phyloP scores from a whole-genome alignment of 2,113 vertebrate genomes.

The Muntiacus muntjak region DNA sequence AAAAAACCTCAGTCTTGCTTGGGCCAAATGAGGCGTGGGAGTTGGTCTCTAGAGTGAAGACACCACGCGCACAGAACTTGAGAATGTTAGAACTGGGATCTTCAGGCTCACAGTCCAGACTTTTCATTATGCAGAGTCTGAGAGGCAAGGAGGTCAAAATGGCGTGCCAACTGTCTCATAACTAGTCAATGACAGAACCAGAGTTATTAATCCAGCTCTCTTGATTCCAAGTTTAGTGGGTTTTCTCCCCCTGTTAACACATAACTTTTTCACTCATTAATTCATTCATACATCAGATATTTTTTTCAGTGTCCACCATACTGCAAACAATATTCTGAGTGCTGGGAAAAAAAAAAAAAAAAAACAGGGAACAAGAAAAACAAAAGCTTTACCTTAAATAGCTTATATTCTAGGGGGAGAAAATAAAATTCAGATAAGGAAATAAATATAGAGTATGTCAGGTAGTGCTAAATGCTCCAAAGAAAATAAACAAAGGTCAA shows the following conservation, averaged over 20 bases:
- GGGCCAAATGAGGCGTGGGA: neutral
- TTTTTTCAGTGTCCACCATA: neutral
- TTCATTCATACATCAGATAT: neutral
- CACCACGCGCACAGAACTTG: neutral
- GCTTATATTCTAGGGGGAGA: neutral
- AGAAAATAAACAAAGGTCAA: neutral
- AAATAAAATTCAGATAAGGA: neutral
- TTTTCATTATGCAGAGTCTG: neutral
- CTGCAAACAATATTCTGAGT: neutral
- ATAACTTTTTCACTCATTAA: neutral
- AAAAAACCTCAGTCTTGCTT: neutral
- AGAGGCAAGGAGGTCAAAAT: neutral
- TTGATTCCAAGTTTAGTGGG: neutral
- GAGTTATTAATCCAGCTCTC: neutral
- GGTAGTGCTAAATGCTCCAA: neutral
- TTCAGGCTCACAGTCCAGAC: neutral
- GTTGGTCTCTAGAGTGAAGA: conserved; percentile 31
- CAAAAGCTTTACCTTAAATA: neutral
- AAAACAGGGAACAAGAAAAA: neutral
- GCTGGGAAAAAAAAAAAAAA: neutral
- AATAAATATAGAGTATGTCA: neutral
- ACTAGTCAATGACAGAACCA: neutral
- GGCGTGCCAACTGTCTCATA: neutral
- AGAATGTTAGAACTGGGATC: neutral
- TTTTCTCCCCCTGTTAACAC: neutral